A percentile compares a stretch with the other conserved stretches of the same genome.
phyloP scores from a whole-genome alignment of 2,113 vertebrate genomes.

The Pandion haliaetus region DNA sequence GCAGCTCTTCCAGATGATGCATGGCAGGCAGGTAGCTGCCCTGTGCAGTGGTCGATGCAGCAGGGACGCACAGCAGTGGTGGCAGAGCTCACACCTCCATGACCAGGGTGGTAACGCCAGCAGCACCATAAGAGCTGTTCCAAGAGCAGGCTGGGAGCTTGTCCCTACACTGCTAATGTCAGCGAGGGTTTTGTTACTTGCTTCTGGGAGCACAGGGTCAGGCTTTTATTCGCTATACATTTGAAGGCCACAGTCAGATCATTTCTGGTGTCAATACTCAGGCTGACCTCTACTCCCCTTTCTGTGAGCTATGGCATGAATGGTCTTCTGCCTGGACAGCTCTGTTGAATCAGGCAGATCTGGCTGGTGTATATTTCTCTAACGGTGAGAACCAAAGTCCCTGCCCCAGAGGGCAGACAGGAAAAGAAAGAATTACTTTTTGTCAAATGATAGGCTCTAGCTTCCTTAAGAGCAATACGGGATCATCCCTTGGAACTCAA shows the following conservation, averaged over 20 bases:
- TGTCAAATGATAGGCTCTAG: background rate
- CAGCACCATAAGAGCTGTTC: accelerated
- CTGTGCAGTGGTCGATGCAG: background rate
- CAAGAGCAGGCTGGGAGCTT: accelerated
- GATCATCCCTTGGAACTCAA: background rate
- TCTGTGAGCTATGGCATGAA: background rate
- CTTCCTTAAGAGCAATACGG: background rate
- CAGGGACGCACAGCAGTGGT: background rate
- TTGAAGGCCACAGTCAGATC: background rate
- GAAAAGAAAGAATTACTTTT: background rate
- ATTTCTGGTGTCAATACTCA: background rate
- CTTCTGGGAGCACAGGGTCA: background rate
- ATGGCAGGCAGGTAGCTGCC: background rate
- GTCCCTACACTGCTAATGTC: background rate
- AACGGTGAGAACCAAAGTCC: background rate
- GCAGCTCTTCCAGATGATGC: background rate
- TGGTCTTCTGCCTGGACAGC: background rate
- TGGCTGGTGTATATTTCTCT: background rate
- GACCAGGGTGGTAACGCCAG: background rate
- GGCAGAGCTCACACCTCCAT: background rate
- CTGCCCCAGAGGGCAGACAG: background rate
- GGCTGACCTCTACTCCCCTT: background rate
- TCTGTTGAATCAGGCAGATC: background rate
- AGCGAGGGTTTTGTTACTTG: background rate
- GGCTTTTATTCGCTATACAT: background rate